phyloP scores from a whole-genome alignment of 2,113 vertebrate species.

The Salvelinus sp. region DNA sequence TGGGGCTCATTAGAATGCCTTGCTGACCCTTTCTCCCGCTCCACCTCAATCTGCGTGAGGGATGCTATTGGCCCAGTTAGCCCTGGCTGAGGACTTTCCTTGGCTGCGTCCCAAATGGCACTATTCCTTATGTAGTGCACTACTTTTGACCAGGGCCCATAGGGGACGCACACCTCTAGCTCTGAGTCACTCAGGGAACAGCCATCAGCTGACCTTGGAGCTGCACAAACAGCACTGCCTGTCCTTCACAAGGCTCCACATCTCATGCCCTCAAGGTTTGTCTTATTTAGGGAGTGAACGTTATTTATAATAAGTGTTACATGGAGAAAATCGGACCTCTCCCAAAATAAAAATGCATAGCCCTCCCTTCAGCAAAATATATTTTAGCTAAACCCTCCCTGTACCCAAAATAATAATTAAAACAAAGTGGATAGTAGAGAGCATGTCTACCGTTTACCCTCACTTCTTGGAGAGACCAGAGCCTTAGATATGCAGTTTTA shows the following conservation, averaged over 20 bases:
- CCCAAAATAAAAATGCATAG: no score
- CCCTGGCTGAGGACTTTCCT: slow-evolving; percentile 36
- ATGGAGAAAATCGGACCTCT: no score
- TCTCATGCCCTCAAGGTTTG: slow-evolving; percentile 55
- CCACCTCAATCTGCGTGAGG: slow-evolving; percentile 12
- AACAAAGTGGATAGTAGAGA: no score
- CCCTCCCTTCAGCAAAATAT: no score
- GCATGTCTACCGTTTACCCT: no score
- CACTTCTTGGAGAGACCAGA: no score
- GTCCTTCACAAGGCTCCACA: slow-evolving; percentile 46
- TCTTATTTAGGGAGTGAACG: slow-evolving; percentile 22
- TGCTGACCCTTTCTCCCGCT: slow-evolving; percentile 19
- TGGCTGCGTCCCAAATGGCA: neutral
- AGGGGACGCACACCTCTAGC: neutral
- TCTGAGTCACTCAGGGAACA: slow-evolving; percentile 30
- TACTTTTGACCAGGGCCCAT: no score
- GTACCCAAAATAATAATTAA: no score
- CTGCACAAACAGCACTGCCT: slow-evolving; percentile 53
- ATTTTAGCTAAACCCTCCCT: no score
- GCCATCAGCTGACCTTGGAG: slow-evolving; percentile 57
- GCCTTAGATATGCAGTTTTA: no score
- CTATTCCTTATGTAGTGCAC: no score
- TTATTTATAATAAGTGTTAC: no score
- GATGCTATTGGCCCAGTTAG: slow-evolving; percentile 32
- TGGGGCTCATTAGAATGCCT: slow-evolving; percentile 41